phyloP scores from a whole-genome alignment of 2,113 vertebrate species.

The Psophia crepitans region DNA sequence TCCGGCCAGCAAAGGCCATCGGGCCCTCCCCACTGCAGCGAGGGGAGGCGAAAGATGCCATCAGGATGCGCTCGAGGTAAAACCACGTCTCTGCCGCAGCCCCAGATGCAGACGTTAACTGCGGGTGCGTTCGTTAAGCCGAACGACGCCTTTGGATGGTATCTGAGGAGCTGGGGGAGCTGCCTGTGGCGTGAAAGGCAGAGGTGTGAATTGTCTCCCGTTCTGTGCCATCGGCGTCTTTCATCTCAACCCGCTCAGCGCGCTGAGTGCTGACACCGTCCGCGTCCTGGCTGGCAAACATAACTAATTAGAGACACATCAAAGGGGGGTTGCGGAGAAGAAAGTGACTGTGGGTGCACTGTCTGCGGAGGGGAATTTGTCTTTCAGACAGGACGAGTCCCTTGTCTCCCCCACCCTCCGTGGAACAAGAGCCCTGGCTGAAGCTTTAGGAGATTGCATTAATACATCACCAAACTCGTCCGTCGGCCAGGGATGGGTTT shows the following conservation, averaged over 20 bases:
- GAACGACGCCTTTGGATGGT: neutral
- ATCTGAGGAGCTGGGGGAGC: neutral
- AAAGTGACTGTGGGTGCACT: neutral
- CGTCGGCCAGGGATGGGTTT: neutral
- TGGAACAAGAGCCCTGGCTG: neutral
- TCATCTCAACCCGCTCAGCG: neutral
- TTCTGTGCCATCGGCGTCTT: neutral
- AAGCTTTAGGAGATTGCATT: rapidly evolving
- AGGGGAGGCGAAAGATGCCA: rapidly evolving
- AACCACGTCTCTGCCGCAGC: rapidly evolving
- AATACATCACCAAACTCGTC: neutral
- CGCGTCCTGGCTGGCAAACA: neutral
- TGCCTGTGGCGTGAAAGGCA: neutral
- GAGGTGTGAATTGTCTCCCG: neutral
- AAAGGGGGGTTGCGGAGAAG: neutral
- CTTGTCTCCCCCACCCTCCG: neutral
- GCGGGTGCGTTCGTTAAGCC: neutral
- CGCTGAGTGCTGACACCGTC: neutral
- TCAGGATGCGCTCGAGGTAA: rapidly evolving
- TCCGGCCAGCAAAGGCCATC: neutral
- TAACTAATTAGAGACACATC: neutral
- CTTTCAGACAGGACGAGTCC: neutral
- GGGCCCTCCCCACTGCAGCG: neutral
- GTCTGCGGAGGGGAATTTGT: neutral
- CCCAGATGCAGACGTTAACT: neutral